These are phyloP conservation scores for Naja naja DNA, from an alignment of 2,113 vertebrate genomes.

Conservation along the genomic window DNA sequence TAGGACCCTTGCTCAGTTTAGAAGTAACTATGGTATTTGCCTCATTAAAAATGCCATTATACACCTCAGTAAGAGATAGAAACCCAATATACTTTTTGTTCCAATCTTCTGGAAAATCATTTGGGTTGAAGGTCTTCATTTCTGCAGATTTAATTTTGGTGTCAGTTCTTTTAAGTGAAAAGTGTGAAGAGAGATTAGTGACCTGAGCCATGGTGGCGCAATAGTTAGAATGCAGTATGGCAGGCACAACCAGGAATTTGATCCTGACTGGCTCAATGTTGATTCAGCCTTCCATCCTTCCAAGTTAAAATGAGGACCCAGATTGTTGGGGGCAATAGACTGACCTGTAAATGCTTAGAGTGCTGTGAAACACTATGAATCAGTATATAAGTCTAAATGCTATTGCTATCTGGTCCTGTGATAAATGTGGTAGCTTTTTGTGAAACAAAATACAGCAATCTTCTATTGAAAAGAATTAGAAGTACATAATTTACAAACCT, in stretches of 20 bases:
- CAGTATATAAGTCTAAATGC: neutral
- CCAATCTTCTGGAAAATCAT: neutral
- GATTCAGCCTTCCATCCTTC: neutral
- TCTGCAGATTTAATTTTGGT: neutral
- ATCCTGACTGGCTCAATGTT: neutral
- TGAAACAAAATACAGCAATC: neutral
- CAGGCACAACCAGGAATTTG: neutral
- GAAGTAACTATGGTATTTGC: neutral
- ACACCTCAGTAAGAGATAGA: neutral
- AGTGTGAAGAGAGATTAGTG: neutral
- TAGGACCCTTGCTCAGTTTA: neutral
- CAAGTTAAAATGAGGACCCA: neutral
- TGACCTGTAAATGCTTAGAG: neutral
- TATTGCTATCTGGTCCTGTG: neutral
- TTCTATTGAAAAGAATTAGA: neutral
- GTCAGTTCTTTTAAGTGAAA: neutral
- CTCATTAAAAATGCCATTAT: neutral
- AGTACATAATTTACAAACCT: neutral
- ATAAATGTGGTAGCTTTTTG: neutral
- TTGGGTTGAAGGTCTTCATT: neutral
- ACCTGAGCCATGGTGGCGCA: neutral
- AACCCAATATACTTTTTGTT: neutral
- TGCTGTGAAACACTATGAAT: neutral
- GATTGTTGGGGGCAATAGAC: neutral
- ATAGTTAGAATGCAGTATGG: neutral